Evolutionary conservation across 2,797 vertebrate species (phyloP).

Genomic region (Salarias fasciatus): DNA sequence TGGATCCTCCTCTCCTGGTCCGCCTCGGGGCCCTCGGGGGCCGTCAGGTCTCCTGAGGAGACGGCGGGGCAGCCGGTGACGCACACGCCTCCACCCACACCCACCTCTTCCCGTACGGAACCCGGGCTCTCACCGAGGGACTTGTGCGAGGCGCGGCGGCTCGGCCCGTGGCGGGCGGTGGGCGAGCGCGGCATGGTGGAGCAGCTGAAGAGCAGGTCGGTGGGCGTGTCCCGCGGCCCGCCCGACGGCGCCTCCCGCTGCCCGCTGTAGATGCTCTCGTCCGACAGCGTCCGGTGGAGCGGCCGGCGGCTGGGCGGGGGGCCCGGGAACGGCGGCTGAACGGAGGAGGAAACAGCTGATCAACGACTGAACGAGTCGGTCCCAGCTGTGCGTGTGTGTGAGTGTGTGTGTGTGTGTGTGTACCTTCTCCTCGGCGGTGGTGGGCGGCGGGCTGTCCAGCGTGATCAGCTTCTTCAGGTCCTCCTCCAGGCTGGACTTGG

Average conservation of each 20-base stretch:
- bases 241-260: slow-evolving; percentile 88
- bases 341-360: slow-evolving; percentile 3
- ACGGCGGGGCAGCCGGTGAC: neutral
- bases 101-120: neutral
- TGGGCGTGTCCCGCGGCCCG: slow-evolving; percentile 87
- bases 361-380: neutral
- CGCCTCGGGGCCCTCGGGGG: slow-evolving; percentile 88
- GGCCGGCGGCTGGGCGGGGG: slow-evolving; percentile 87
- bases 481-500: slow-evolving; percentile 93
- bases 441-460: slow-evolving; percentile 92
- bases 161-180: slow-evolving; percentile 83
- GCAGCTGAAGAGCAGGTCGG: slow-evolving; percentile 93
- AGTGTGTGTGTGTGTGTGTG: neutral
- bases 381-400: too few relatives aligned
- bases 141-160: slow-evolving; percentile 91
- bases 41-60: slow-evolving; percentile 89
- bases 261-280: slow-evolving; percentile 97
- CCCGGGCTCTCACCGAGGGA: slow-evolving; percentile 84
- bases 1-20: slow-evolving; percentile 86
- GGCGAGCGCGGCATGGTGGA: slow-evolving; percentile 90
- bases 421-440: slow-evolving; percentile 91
- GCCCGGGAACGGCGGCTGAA: slow-evolving; percentile 90
- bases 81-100: neutral
- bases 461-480: slow-evolving; percentile 96
- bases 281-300: slow-evolving; percentile 94